Base-by-base conservation (phyloP, 2,888 invertebrate species). In the Papilio protenor region DNA sequence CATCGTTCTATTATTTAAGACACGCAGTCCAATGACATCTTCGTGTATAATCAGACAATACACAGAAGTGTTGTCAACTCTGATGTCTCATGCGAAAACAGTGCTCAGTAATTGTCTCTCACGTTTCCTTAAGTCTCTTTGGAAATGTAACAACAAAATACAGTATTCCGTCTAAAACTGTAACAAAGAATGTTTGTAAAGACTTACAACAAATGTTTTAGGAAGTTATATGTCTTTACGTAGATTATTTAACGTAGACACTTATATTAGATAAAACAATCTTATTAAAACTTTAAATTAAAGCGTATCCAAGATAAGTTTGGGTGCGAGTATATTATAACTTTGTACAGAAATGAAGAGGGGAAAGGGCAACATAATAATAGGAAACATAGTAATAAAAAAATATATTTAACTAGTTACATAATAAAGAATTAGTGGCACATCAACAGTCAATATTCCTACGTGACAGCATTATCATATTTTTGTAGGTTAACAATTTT, bases 81-180 rank as follows among this genome's bases (percentile, higher is more conserved):
- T 18, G 64, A 64, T 64, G 66, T 66, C 66, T 66, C 16, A 45
- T 40, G 49, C 47, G 47, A 21, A 79, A 61, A 73, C 52, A 75
- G 33, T 55, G 16, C 72, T 27, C 57, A 57, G 66, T 66, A 40
- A 66, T 45, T 66, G n/a, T 64, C n/a, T 66, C 40, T 66, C 45
- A 45, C n/a, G 40, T 66, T 66, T 40, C 33, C 64, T 64, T 66
- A 45, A 66, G 40, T 66, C 66, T n/a, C 66, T 40, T 66, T 55
- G 40, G 70, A 74, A 71, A 76, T 76, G 40, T 66, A 66, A 40
- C 59, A 59, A 59, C 61, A n/a, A 40, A 66, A 66, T 66, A 66
- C 11, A 40, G 40, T 45, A 10, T 66, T 40, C 64, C 40, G 11
- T 40, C 45, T 66, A n/a, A 45, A 45, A 66, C 45, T 45, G 45